Base-by-base conservation (phyloP, 2,888 invertebrate species). In the Chaetogeoica ovagalla region DNA sequence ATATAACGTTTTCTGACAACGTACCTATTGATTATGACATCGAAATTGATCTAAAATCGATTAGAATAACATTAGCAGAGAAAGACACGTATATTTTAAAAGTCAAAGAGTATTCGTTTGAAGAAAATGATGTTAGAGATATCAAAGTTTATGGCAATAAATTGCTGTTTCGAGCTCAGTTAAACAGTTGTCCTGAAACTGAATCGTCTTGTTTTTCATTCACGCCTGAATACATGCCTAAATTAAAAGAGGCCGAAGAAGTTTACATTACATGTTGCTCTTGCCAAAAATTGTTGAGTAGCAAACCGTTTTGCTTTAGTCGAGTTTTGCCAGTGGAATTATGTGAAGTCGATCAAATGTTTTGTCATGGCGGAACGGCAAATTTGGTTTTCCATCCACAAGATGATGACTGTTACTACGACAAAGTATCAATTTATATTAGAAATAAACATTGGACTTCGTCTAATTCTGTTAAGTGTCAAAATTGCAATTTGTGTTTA, bases 401-500 rank as follows among this genome's bases (percentile, higher is more conserved):
- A 79, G 79, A 79, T 13, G 39, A 71, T 23, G 79, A 79, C 23
- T 79, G 79, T 7, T 79, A 79, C 23, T 79, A 65, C 3, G 79
- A 79, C 55, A 79, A 79, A 70, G 62, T 79, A 71, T 79, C 79
- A 57, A 70, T 79, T 43, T 79, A 79, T 57, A 62, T 79, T 8
- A 71, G 70, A 55, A 70, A 79, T 43, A 79, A 79, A 70, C 39
- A 63, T 52, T 63, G 55, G 70, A 55, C 39, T 48, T 63, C 63
- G 17, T 55, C 55, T 0, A 63, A 79, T 39, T 55, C 70, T 0
- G 13, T 79, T 2, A 70, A 57, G 4, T 79, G 79, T 65, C 15
- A 79, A 59, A 79, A 63, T 65, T 79, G 79, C 70, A 71, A 79
- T 62, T 63, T 79, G 9, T 71, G 71, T 79, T 23, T 79, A 59